phyloP scores from a whole-genome alignment of 2,113 vertebrate genomes.

The Gymnocephalus cernua region DNA sequence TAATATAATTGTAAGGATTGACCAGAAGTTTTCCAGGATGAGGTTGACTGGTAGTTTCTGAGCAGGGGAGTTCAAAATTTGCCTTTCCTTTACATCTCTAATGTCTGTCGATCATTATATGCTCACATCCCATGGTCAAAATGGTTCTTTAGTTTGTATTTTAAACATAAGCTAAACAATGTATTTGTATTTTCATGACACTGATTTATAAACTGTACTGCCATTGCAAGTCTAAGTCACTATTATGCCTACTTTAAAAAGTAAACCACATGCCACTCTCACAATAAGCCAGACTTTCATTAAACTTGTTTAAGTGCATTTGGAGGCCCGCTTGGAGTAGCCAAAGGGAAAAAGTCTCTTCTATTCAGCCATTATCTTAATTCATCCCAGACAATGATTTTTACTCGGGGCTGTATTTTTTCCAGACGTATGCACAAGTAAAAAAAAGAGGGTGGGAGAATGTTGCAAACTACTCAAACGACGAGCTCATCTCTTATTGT shows the following conservation, averaged over 20 bases:
- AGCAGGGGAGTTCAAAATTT: background rate
- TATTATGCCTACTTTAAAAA: slow-evolving; percentile 21
- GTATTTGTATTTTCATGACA: background rate
- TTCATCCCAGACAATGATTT: slow-evolving; percentile 18
- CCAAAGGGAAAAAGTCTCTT: slow-evolving; percentile 16
- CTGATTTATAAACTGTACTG: background rate
- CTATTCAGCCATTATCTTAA: slow-evolving; percentile 24
- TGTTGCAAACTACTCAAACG: slow-evolving; percentile 16
- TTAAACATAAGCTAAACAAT: background rate
- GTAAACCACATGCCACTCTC: background rate
- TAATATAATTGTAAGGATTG: background rate
- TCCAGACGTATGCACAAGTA: slow-evolving; percentile 6
- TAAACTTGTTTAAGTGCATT: slow-evolving; percentile 13
- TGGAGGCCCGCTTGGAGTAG: slow-evolving; percentile 5
- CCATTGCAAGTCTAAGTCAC: background rate
- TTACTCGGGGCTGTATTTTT: slow-evolving; percentile 32
- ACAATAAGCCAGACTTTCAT: slow-evolving; percentile 9
- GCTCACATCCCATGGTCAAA: background rate
- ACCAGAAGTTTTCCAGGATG: background rate
- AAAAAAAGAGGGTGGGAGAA: background rate
- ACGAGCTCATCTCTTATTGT: slow-evolving; percentile 5
- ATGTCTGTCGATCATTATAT: background rate
- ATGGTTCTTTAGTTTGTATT: background rate
- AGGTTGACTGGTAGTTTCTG: background rate
- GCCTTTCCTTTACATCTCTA: background rate